A percentile compares a stretch with the other conserved stretches of the same genome.
These are phyloP conservation scores for Muschampia plurimacula DNA, from an alignment of 2,888 invertebrate genomes.

Conservation along the genomic window DNA sequence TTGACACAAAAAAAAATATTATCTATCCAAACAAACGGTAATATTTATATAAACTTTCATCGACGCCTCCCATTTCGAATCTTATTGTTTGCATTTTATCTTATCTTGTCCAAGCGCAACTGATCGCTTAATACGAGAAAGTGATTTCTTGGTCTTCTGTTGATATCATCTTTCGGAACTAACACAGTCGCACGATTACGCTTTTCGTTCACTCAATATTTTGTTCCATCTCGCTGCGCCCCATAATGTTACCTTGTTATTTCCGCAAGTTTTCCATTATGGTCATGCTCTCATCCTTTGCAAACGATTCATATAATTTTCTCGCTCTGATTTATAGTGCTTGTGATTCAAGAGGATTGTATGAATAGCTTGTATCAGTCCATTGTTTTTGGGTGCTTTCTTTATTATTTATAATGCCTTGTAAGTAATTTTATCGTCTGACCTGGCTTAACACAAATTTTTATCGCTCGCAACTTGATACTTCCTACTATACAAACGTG, in stretches of 20 bases:
- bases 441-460: conserved; percentile 32
- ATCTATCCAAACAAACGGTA: background rate
- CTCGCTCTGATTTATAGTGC: conserved; percentile 34
- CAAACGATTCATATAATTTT: conserved; percentile 42
- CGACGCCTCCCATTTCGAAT: conserved; percentile 9
- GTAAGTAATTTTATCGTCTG: conserved; percentile 33
- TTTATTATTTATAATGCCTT: conserved; percentile 16
- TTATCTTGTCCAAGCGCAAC: conserved; percentile 18
- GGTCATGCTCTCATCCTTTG: conserved; percentile 62
- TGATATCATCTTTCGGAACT: conserved; percentile 28
- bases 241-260: conserved; percentile 66
- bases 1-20: background rate
- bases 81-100: conserved; percentile 13
- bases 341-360: conserved; percentile 21
- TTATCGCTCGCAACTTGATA: conserved; percentile 17
- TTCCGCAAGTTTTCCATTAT: conserved; percentile 67
- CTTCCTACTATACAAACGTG: conserved; percentile 42
- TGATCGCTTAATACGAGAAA: conserved; percentile 24
- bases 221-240: conserved; percentile 61
- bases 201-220: conserved; percentile 25
- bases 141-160: conserved; percentile 33
- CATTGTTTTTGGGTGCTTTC: conserved; percentile 37
- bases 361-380: conserved; percentile 29
- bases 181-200: conserved; percentile 17
- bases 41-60: conserved; percentile 11